Percentiles rank a stretch among this genome's conserved stretches.
phyloP scores from a whole-genome alignment of 2,797 vertebrate genomes.

The Steatocranus sp. region DNA sequence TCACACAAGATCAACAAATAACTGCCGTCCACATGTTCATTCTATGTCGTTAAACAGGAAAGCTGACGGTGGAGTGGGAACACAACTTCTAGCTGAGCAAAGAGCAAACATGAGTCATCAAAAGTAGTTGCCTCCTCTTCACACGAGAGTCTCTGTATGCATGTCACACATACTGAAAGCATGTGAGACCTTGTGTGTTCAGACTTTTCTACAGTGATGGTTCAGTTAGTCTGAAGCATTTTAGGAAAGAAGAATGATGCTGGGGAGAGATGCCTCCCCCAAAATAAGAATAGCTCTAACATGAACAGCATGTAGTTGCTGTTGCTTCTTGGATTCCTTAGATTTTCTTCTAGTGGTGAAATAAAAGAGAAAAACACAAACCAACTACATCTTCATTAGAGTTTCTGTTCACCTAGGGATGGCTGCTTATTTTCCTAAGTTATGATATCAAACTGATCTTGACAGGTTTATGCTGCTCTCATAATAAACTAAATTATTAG shows the following conservation, averaged over 20 bases:
- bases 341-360: neutral
- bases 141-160: neutral
- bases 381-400: neutral
- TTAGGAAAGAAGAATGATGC: neutral
- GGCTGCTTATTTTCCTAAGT: neutral
- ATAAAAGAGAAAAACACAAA: neutral
- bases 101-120: conserved; percentile 8
- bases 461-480: neutral
- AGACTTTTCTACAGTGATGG: neutral
- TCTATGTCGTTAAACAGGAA: neutral
- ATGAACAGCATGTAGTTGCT: neutral
- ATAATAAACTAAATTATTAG: neutral
- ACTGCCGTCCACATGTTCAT: neutral
- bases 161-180: neutral
- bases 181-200: neutral
- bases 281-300: neutral
- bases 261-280: neutral
- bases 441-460: neutral
- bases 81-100: neutral
- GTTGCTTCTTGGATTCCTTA: neutral
- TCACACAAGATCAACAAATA: conserved; percentile 8
- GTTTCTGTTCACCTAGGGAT: neutral
- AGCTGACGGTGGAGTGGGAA: neutral
- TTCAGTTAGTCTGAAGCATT: neutral
- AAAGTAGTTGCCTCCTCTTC: neutral